phyloP scores from a whole-genome alignment of 2,888 invertebrate genomes.

The Cheilosia vernalis region DNA sequence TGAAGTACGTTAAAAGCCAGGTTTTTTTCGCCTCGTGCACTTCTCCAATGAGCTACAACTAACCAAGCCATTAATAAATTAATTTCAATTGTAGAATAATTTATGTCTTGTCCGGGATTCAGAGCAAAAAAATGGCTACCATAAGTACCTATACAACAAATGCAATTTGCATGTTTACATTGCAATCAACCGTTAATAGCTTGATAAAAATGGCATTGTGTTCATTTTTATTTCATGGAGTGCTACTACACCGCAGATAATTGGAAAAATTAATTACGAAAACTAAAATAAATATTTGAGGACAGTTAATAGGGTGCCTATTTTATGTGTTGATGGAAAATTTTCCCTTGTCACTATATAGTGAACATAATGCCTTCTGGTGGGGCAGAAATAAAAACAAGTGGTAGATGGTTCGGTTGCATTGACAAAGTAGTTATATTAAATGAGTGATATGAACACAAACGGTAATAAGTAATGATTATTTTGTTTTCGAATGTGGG shows the following conservation, averaged over 20 bases:
- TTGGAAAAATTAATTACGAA: slow-evolving; percentile 37
- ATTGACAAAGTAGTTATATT: background rate
- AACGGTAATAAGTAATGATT: background rate
- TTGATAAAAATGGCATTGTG: background rate
- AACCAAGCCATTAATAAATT: background rate
- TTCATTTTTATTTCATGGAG: background rate
- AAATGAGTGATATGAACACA: background rate
- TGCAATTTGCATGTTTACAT: slow-evolving; percentile 9
- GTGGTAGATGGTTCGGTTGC: background rate
- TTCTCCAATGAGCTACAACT: background rate
- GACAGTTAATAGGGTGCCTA: slow-evolving; percentile 1
- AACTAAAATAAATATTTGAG: slow-evolving; percentile 30
- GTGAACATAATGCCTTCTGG: background rate
- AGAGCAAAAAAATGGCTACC: background rate
- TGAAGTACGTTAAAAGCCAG: no score
- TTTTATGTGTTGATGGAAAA: background rate
- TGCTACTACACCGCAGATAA: slow-evolving; percentile 7
- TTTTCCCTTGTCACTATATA: background rate
- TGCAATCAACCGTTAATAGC: slow-evolving; percentile 24
- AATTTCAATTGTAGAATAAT: slow-evolving; percentile 1
- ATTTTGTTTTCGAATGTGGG: background rate
- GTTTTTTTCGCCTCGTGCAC: no score
- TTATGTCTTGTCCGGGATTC: background rate
- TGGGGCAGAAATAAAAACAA: background rate
- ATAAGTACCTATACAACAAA: background rate